These are phyloP conservation scores for Psittacula cyanocephala DNA, from an alignment of 2,113 vertebrate genomes.

Conservation along the genomic window DNA sequence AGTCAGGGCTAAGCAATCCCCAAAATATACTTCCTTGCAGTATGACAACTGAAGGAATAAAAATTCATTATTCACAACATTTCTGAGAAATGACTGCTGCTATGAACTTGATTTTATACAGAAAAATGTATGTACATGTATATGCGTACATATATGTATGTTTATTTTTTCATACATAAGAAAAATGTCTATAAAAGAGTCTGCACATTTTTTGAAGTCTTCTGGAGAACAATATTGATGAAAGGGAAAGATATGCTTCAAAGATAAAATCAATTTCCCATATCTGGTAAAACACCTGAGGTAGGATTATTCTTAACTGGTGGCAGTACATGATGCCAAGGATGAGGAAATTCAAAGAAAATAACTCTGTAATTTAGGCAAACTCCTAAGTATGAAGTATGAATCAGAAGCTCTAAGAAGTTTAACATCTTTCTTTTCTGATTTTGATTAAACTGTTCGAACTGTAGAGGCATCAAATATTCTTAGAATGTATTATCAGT, in stretches of 20 bases:
- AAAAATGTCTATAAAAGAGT: not conserved
- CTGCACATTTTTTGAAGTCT: not conserved
- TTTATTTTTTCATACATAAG: not conserved
- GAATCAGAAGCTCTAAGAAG: not conserved
- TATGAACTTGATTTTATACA: not conserved
- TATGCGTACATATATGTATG: not conserved
- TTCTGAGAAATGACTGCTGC: not conserved
- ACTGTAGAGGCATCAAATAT: not conserved
- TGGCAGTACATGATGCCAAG: not conserved
- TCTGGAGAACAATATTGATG: not conserved
- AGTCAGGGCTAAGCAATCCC: not conserved
- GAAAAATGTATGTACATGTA: not conserved
- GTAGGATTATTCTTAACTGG: not conserved
- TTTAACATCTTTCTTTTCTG: not conserved
- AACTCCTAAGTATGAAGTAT: not conserved
- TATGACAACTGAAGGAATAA: not conserved
- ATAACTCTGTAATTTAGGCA: not conserved
- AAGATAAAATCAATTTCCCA: not conserved
- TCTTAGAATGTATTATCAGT: not conserved
- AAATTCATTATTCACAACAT: not conserved
- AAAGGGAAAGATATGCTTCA: not conserved
- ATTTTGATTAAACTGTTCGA: not conserved
- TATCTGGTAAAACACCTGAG: not conserved
- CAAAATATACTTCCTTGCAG: not conserved
- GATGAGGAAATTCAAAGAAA: not conserved